Base-by-base conservation (phyloP, 92 coral and sea anemone species). In the Parazoanthus darwini region DNA sequence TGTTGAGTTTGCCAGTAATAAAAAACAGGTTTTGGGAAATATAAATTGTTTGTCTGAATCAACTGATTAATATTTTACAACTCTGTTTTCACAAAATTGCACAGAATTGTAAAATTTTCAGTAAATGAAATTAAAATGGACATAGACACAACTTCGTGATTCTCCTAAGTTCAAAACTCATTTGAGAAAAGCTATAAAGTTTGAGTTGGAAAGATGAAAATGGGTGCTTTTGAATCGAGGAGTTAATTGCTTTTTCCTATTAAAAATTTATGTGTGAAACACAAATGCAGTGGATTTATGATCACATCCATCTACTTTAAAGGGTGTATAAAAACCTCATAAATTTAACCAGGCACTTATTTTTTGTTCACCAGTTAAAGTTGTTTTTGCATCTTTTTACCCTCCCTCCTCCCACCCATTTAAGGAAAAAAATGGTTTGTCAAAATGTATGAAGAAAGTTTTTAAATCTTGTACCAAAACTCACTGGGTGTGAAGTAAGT, bases 201-300 rank as follows among this genome's bases (percentile, higher is more conserved):
- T 84, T 44, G 25, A 44, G 51, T 26, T 70, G 20, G 37, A 37
- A 22, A 37, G 42, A 20, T 67, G 20, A 81, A 13, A 46, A 82
- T 58, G 9, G 35, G 59, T 84, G 66, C 59, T 71, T 84, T 71
- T 79, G 46, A 43, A 43, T 39, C 44, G 16, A 83, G 6, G 33
- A 0, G 29, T 71, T 84, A 14, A 25, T n/a, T 44, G 67, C 66
- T 68, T 50, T 70, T 70, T 75, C 11, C 39, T 22, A 5, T 42
- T 71, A 68, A 79, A 84, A 84, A 84, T 84, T 84, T n/a, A 84
- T 84, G 48, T 84, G 87, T n/a, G 87, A 71, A 84, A 50, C 35
- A 13, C 26, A n/a, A 16, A 26, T 68, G 22, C 33, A 54, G 38
- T 23, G 36, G 8, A 39, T 39, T 9, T 66, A 37, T 66, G 59